Conservation (phyloP, 37 sponge, comb jelly and placozoan genomes). For the Cliona cf. orientalis region DNA sequence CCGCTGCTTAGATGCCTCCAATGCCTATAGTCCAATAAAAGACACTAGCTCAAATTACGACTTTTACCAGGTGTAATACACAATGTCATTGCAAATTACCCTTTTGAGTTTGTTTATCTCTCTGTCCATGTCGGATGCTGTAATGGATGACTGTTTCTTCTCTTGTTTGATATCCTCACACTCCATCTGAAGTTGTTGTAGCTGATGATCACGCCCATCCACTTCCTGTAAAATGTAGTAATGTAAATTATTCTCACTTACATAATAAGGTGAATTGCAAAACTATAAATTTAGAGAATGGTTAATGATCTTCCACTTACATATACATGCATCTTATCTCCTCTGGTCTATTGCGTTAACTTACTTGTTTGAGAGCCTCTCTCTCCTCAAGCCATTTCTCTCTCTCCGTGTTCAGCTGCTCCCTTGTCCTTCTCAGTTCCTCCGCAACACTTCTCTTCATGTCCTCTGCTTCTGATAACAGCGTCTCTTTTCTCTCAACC, state of each 20-base stretch:
- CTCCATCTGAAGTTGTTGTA: slow-evolving; percentile 36
- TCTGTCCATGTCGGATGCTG: slow-evolving; percentile 29
- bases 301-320: too few relatives aligned
- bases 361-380: slow-evolving; percentile 21
- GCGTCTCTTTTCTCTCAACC: too few relatives aligned
- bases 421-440: slow-evolving; percentile 37
- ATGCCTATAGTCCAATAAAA: slow-evolving; percentile 13
- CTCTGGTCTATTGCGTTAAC: not conserved
- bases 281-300: too few relatives aligned
- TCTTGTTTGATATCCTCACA: slow-evolving; percentile 32
- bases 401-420: slow-evolving; percentile 31
- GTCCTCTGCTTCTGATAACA: not conserved
- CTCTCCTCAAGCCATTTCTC: slow-evolving; percentile 23
- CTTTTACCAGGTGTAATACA: too few relatives aligned
- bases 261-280: too few relatives aligned
- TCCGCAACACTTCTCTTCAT: not conserved
- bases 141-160: slow-evolving; percentile 23
- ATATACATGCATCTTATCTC: too few relatives aligned
- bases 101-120: slow-evolving; percentile 52
- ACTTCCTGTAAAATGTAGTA: slow-evolving; percentile 19
- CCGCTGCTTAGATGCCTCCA: slow-evolving; percentile 29
- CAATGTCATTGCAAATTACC: slow-evolving; percentile 10
- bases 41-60: too few relatives aligned
- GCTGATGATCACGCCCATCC: slow-evolving; percentile 13
- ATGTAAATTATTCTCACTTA: not conserved